Evolutionary conservation across 2,888 invertebrate genomes (phyloP), one percentile per base, ranked within the genome.

Genomic region (Clistopyga incitator): DNA sequence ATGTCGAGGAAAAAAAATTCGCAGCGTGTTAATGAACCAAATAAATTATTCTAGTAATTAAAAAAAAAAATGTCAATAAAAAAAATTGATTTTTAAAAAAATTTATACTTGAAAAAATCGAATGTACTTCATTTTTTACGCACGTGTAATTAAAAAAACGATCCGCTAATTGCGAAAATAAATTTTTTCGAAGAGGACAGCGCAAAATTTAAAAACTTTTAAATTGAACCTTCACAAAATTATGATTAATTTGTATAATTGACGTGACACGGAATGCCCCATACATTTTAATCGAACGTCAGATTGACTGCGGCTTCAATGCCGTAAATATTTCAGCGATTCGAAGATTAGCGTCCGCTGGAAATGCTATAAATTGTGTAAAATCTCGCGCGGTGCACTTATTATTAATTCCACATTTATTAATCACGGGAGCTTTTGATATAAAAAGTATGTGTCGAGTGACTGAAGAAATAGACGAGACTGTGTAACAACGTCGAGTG

Each of bases 391-490:
- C 15, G 65, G 15, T 54, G 71, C 71, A 47, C 72, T 75, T 80
- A 25, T 74, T 74, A 67, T 68, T 75, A 42, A 68, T 74, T 68
- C 29, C 34, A 38, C 52, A 25, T 65, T 23, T 42, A 56, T 71
- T 13, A 29, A 71, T 47, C 54, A 70, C 47, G 13, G 54, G 13
- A 47, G 65, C n/a, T n/a, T 75, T 80, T 78, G 20, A 10, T 45
- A 56, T 45, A 70, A 70, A 76, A 68, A 15, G 50, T 61, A 29
- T 64, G 61, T 45, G 34, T 20, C 20, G 70, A 65, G 72, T 25
- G 50, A 61, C 70, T 50, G 34, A 38, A 59, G 56, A 74, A 70
- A 54, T 18, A 64, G 29, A 47, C 25, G 29, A n/a, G 54, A 64
- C 18, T 59, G 25, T 54, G 61, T 29, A 45, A 18, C 50, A 23